Evolutionary conservation across 2,888 invertebrate species (phyloP), one percentile per base, ranked within the genome.

Genomic region (Drosophila meridiana): DNA sequence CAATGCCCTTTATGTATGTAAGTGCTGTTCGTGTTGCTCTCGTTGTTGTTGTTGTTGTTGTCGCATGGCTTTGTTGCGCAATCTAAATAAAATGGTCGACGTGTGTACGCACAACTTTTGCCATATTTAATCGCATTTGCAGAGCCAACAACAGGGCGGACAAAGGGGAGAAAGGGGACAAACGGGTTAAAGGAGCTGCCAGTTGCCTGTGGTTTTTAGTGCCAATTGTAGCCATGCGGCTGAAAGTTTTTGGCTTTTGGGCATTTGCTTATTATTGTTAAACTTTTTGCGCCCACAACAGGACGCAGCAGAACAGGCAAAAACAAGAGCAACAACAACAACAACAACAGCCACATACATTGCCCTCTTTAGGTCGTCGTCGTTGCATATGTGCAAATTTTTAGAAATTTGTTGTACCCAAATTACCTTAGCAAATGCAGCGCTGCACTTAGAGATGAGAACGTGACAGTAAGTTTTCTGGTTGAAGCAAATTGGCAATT

Each of bases 221-320:
- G 73, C 72, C 83, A 80, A 72, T 86, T 80, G 83, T 80, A 80
- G 80, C 72, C 76, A 65, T 71, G 79, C 65, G 68, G 71, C 71
- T 69, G 80, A 79, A 83, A 79, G 83, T 78, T 82, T 82, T 64
- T 80, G 71, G 70, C 87, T 75, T 89, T 84, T 87, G 90, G 86
- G 85, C 89, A 90, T 85, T 90, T 90, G 91, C 91, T 90, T 87
- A 87, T 90, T 87, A 90, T 87, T 87, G 91, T 87, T 90, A 80
- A 87, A 87, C 88, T 87, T 87, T 83, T 89, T 85, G 74, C 77
- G 64, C 90, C 87, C 86, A 75, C 73, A 69, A 73, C 81, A 73
- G 69, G 61, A 63, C 63, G 43, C 57, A 61, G 42, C 32, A 60
- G 52, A 69, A 56, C 42, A 50, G 43, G n/a, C 20, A 56, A 13